Base-by-base conservation (phyloP, 2,888 invertebrate genomes). In the Hirudinaria manillensis region DNA sequence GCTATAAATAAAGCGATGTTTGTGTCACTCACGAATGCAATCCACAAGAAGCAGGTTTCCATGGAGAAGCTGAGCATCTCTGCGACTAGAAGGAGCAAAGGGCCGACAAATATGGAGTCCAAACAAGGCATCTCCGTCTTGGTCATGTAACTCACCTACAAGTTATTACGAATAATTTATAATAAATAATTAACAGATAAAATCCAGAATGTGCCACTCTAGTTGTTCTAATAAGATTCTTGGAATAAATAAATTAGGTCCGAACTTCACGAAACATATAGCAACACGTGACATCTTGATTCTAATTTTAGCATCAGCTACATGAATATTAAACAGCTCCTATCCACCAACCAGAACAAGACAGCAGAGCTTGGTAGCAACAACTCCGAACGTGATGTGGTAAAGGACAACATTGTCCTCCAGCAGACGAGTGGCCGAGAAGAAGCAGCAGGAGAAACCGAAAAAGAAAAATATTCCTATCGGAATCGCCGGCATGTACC, bases 61-160 rank as follows among this genome's bases (percentile, higher is more conserved):
- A 21, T 27, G 1, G 38, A 13, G 29, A 71, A 7, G 24, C 6
- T 7, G 4, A n/a, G n/a, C 2, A 71, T 51, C 88, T 99, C 98
- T 88, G 99, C 99, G 79, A 98, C 89, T 87, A 98, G 94, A 81
- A 99, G 87, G 89, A 95, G 90, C 55, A 91, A 89, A n/a, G 98
- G 98, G 6, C 97, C 97, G 77, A 96, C 86, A 77, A 97, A 88
- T 65, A 93, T 91, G 88, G 92, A 92, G 87, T 99, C 99, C 87
- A 93, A 90, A 84, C 96, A 92, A 80, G 93, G 92, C 92, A 99
- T 93, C 88, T 96, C 96, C 86, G 94, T 94, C 87, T 94, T 95
- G 27, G 95, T 94, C 99, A 99, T 99, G 83, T 99, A 98, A 68
- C 68, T 68, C 36, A 68, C 68, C 68, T 68, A 7, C 21, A 61